phyloP scores from a whole-genome alignment of 2,797 vertebrate species.

The Masticophis lateralis region DNA sequence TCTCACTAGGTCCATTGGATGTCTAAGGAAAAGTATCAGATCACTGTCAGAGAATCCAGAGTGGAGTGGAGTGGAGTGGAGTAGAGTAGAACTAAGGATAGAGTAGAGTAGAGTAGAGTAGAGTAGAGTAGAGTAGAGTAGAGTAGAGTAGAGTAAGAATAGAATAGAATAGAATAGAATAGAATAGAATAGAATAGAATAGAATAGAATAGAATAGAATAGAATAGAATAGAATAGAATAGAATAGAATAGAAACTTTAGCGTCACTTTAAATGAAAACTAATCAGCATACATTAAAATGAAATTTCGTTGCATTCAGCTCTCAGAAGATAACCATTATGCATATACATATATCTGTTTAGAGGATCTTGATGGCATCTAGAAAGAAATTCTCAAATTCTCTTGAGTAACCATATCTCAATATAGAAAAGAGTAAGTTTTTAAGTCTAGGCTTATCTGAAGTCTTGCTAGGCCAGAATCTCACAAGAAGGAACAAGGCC shows the following conservation, averaged over 20 bases:
- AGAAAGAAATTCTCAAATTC: not conserved
- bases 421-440: not conserved
- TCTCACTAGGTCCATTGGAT: not conserved
- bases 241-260: too few relatives aligned
- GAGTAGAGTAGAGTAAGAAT: too few relatives aligned
- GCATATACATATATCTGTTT: not conserved
- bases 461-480: not conserved
- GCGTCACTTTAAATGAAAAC: too few relatives aligned
- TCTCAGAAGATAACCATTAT: too few relatives aligned
- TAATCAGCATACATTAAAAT: too few relatives aligned
- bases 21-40: not conserved
- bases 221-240: fast-evolving
- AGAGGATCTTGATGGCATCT: not conserved
- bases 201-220: fast-evolving
- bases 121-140: fast-evolving
- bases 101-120: fast-evolving
- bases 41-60: not conserved
- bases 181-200: fast-evolving
- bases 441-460: not conserved
- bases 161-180: fast-evolving
- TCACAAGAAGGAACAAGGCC: not conserved
- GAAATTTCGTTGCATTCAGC: too few relatives aligned
- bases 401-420: not conserved
- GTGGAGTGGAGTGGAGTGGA: too few relatives aligned
- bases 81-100: too few relatives aligned